A percentile compares a stretch with the other conserved stretches of the same genome.
phyloP scores from a whole-genome alignment of 2,113 vertebrate genomes.

The Pseudorhombus dupliciocellatus region DNA sequence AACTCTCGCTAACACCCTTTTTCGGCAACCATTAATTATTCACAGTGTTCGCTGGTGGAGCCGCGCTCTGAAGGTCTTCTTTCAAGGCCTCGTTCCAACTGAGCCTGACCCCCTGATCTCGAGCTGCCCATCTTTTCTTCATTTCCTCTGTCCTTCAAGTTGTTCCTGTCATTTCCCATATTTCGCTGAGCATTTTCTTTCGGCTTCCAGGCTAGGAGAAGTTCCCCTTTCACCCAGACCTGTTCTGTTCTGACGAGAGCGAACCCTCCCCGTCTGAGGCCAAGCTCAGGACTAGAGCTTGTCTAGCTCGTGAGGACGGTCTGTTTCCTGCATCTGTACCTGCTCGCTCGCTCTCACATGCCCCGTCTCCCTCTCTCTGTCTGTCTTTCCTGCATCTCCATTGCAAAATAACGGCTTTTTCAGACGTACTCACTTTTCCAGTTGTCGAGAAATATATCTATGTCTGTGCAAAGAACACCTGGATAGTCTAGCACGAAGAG shows the following conservation, averaged over 20 bases:
- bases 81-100: constrained; percentile 35
- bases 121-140: constrained; percentile 33
- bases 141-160: constrained; percentile 67
- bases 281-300: constrained; percentile 34
- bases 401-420: constrained; percentile 58
- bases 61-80: constrained; percentile 42
- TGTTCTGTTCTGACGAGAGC: constrained; percentile 32
- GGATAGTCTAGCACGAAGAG: background rate
- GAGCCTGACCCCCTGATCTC: constrained; percentile 26
- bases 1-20: constrained; percentile 39
- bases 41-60: constrained; percentile 55
- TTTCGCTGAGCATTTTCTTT: constrained; percentile 36
- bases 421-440: constrained; percentile 66
- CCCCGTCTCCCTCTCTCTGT: constrained; percentile 13
- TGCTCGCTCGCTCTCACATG: constrained; percentile 10
- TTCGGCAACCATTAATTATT: constrained; percentile 77
- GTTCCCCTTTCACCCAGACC: constrained; percentile 29
- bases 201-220: constrained; percentile 19
- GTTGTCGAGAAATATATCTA: constrained; percentile 17
- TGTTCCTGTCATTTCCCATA: constrained; percentile 38
- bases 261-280: constrained; percentile 24
- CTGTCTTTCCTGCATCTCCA: constrained; percentile 4
- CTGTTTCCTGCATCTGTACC: constrained; percentile 72
- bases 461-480: background rate
- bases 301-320: constrained; percentile 47